Evolutionary conservation across 2,113 vertebrate genomes (phyloP).

Genomic region (Triplophysa dalaica): DNA sequence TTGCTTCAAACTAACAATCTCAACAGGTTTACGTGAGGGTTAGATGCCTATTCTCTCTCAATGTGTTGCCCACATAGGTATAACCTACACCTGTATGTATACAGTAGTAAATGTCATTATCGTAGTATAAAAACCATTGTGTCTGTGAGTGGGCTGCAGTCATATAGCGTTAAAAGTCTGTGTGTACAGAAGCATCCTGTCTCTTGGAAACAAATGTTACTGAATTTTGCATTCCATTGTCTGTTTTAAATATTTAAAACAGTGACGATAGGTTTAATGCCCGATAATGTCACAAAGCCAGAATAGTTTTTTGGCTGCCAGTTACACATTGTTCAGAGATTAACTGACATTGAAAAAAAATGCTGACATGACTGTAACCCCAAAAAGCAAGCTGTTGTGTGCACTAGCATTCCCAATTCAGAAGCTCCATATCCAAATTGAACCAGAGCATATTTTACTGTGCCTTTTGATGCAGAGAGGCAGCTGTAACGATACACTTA

Average conservation of each 20-base stretch:
- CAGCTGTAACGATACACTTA: conserved; percentile 12
- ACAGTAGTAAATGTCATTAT: too few species aligned
- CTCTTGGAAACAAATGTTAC: not conserved
- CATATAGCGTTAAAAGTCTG: too few species aligned
- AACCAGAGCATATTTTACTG: conserved; percentile 32
- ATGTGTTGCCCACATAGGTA: too few species aligned
- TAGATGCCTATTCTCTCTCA: too few species aligned
- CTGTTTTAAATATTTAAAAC: not conserved
- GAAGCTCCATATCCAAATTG: conserved; percentile 22
- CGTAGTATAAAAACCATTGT: too few species aligned
- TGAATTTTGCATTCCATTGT: not conserved
- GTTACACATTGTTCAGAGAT: conserved; percentile 49
- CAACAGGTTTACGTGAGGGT: too few species aligned
- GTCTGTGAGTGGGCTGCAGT: too few species aligned
- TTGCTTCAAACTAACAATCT: too few species aligned
- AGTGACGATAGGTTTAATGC: not conserved
- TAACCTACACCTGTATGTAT: too few species aligned
- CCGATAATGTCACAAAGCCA: conserved; percentile 17
- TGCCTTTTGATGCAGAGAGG: conserved; percentile 27
- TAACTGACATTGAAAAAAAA: conserved; percentile 51
- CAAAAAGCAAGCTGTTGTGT: conserved; percentile 46
- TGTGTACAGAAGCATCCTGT: too few species aligned
- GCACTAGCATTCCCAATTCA: conserved; percentile 39
- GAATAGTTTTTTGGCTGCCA: conserved; percentile 25
- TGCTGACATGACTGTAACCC: conserved; percentile 51